phyloP scores from a whole-genome alignment of 2,797 vertebrate species.

The Cryptoblepharus egeriae region DNA sequence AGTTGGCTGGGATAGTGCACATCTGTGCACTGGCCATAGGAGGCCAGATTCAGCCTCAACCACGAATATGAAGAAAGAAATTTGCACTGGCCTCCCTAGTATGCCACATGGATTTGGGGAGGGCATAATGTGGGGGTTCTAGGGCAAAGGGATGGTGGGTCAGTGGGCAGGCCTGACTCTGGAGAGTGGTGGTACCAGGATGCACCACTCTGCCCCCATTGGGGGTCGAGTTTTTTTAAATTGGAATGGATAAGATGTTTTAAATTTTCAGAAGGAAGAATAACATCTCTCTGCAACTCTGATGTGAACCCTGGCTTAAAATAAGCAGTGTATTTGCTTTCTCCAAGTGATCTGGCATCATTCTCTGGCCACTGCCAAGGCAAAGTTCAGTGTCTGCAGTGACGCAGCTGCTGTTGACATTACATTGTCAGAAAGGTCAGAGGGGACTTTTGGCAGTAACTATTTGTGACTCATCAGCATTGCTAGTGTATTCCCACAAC shows the following conservation, averaged over 20 bases:
- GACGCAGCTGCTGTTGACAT: not conserved
- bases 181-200: too few relatives aligned
- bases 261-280: not conserved
- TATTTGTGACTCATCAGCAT: not conserved
- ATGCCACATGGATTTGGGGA: too few relatives aligned
- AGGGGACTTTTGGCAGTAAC: not conserved
- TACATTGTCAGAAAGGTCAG: not conserved
- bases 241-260: not conserved
- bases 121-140: too few relatives aligned
- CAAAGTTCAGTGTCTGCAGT: constrained; percentile 8
- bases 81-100: too few relatives aligned
- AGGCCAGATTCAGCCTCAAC: too few relatives aligned
- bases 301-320: not conserved
- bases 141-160: too few relatives aligned
- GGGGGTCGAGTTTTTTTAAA: not conserved
- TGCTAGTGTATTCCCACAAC: not conserved
- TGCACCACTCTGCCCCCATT: too few relatives aligned
- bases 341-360: not conserved
- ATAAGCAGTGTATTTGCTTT: not conserved
- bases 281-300: not conserved
- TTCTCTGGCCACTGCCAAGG: not conserved
- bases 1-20: too few relatives aligned
- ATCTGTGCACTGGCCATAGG: too few relatives aligned
- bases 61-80: too few relatives aligned
- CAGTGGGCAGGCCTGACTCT: too few relatives aligned